Conservation (phyloP, 92 coral and sea anemone genomes). For the Actinernus sp. region DNA sequence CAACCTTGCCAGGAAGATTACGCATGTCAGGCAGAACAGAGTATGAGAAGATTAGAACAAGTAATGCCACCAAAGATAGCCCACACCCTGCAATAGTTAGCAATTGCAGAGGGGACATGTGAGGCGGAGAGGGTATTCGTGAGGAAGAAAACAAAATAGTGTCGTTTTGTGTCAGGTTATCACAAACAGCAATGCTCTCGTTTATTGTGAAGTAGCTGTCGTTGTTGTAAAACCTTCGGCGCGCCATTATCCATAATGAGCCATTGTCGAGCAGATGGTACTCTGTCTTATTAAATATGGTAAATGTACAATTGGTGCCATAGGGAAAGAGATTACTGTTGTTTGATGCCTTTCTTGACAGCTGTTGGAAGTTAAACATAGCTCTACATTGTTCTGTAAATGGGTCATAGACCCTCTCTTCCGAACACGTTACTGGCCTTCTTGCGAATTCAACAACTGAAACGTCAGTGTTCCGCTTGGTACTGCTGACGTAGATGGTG, state of each 20-base stretch:
- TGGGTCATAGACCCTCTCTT: slow-evolving; percentile 45
- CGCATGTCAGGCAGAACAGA: slow-evolving; percentile 49
- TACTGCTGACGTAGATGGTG: slow-evolving; percentile 15
- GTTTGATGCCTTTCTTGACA: no score
- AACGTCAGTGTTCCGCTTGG: not conserved
- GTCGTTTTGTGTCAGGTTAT: slow-evolving; percentile 7
- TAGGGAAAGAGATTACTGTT: no score
- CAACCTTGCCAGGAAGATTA: slow-evolving; percentile 59
- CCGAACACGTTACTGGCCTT: slow-evolving; percentile 3
- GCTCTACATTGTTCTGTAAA: slow-evolving; percentile 37
- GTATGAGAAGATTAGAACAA: slow-evolving; percentile 45
- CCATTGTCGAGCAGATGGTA: no score
- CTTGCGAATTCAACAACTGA: not conserved
- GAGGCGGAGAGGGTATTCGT: not conserved
- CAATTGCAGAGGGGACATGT: not conserved
- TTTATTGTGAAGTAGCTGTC: slow-evolving; percentile 11
- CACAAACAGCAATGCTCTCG: slow-evolving; percentile 10
- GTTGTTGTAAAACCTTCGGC: not conserved
- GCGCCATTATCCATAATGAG: not conserved
- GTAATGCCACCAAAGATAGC: slow-evolving; percentile 24
- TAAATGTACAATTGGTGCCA: slow-evolving; percentile 16
- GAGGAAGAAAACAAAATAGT: slow-evolving; percentile 3
- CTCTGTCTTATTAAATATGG: slow-evolving; percentile 18
- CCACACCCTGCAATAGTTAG: slow-evolving; percentile 38
- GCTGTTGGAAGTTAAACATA: not conserved